Percentiles rank a stretch among this genome's conserved stretches.
Conservation (phyloP, 2,113 vertebrate genomes). For the Lampris incognitus region DNA sequence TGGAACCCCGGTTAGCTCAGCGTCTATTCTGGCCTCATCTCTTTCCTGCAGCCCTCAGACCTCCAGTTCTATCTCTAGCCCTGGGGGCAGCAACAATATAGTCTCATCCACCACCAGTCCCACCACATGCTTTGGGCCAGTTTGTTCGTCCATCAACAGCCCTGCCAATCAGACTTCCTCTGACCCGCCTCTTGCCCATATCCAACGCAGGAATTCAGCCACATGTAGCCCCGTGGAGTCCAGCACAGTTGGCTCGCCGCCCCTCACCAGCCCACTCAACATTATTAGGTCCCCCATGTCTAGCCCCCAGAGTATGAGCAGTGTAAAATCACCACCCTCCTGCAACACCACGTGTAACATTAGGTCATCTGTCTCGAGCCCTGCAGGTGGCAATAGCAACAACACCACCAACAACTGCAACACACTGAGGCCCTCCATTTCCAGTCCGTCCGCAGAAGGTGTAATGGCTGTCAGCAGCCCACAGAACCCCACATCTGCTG, state of each 20-base stretch:
- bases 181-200: slow-evolving; percentile 81
- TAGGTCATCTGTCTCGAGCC: slow-evolving; percentile 93
- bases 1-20: slow-evolving; percentile 72
- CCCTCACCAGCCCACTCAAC: slow-evolving; percentile 92
- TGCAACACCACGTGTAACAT: slow-evolving; percentile 87
- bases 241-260: slow-evolving; percentile 91
- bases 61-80: slow-evolving; percentile 80
- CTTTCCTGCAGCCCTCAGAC: slow-evolving; percentile 89
- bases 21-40: slow-evolving; percentile 81
- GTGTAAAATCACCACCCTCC: slow-evolving; percentile 91
- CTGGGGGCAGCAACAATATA: slow-evolving; percentile 85
- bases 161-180: slow-evolving; percentile 87
- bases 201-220: slow-evolving; percentile 87
- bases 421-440: slow-evolving; percentile 86
- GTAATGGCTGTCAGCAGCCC: slow-evolving; percentile 82
- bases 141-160: slow-evolving; percentile 83
- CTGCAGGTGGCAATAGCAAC: slow-evolving; percentile 80
- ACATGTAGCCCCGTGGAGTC: slow-evolving; percentile 91
- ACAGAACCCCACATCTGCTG: slow-evolving; percentile 77
- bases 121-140: slow-evolving; percentile 85
- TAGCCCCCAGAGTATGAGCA: slow-evolving; percentile 94
- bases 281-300: slow-evolving; percentile 97
- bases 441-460: slow-evolving; percentile 88
- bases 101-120: slow-evolving; percentile 93
- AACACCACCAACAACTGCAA: slow-evolving; percentile 77